These are phyloP conservation scores for Phataginus tricuspis DNA, from an alignment of 2,797 vertebrate genomes.

Conservation along the genomic window DNA sequence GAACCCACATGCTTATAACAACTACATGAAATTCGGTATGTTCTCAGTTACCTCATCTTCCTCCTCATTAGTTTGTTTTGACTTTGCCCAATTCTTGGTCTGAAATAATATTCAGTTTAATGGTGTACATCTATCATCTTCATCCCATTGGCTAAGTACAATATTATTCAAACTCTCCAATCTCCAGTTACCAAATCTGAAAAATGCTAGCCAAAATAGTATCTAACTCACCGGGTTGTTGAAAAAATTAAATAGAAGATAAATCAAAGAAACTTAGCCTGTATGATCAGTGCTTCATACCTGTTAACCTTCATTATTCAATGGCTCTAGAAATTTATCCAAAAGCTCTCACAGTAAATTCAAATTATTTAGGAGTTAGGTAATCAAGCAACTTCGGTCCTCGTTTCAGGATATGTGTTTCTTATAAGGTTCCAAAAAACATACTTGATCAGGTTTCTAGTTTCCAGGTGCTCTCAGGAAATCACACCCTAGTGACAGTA, in stretches of 20 bases:
- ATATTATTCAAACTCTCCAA: neutral
- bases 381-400: neutral
- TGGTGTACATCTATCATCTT: neutral
- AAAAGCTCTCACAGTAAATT: neutral
- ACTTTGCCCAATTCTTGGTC: neutral
- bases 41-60: neutral
- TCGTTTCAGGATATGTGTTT: neutral
- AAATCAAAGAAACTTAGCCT: neutral
- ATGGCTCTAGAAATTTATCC: neutral
- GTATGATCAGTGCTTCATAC: neutral
- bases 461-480: neutral
- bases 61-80: neutral
- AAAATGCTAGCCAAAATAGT: neutral
- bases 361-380: neutral
- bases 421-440: neutral
- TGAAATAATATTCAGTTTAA: neutral
- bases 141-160: neutral
- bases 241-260: neutral
- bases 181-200: neutral
- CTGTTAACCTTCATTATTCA: neutral
- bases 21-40: neutral
- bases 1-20: neutral
- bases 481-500: too few species aligned
- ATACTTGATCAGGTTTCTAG: neutral
- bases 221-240: neutral